A percentile compares a stretch with the other conserved stretches of the same genome.
These are phyloP conservation scores for Myotis yumanensis DNA, from an alignment of 2,113 vertebrate genomes.

Conservation along the genomic window DNA sequence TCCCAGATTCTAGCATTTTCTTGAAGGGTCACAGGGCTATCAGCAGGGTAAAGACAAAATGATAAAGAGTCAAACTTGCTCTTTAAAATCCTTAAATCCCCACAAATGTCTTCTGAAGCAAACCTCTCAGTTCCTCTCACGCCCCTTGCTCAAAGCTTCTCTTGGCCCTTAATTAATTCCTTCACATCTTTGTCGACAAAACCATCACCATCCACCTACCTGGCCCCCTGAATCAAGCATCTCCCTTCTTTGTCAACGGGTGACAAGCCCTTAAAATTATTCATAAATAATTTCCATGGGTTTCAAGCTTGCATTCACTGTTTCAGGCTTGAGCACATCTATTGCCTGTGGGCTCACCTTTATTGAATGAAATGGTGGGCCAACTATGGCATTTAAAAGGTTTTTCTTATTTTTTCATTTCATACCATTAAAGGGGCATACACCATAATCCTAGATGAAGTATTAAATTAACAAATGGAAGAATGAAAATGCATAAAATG, in stretches of 20 bases:
- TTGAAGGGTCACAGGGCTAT: neutral
- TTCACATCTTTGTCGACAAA: neutral
- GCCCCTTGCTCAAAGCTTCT: neutral
- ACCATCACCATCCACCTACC: neutral
- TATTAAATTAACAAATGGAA: neutral
- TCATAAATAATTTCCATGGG: neutral
- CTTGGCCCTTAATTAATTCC: neutral
- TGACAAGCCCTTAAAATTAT: constrained; percentile 23
- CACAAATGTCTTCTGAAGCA: neutral
- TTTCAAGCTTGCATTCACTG: neutral
- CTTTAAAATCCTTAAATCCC: neutral
- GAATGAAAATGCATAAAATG: neutral
- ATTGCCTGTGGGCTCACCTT: neutral
- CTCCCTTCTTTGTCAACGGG: neutral
- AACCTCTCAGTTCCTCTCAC: neutral
- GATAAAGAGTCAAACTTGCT: neutral
- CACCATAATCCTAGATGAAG: neutral
- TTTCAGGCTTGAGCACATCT: neutral
- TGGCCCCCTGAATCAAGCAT: neutral
- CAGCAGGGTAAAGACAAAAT: neutral
- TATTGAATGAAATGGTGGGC: neutral
- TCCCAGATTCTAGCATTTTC: neutral
- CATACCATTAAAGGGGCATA: neutral
- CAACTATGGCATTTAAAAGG: neutral
- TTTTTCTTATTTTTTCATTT: neutral